Percentiles rank a stretch among this genome's conserved stretches.
Evolutionary conservation across 2,113 vertebrate species (phyloP).

Genomic region (Pimephales promelas): DNA sequence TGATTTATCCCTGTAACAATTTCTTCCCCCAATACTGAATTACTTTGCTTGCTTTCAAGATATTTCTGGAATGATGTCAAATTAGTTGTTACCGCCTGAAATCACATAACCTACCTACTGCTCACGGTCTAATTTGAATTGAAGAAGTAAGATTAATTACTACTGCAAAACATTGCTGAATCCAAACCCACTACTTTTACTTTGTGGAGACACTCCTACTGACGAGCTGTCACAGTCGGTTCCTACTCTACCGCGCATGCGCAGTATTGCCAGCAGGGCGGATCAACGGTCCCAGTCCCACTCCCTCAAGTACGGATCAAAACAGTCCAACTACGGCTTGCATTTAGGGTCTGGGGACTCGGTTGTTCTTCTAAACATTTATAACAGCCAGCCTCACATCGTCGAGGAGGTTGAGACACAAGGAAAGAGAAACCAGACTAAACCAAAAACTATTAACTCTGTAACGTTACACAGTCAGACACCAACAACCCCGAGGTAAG

Average conservation of each 20-base stretch:
- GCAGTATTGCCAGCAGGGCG: not conserved
- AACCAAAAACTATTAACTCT: not conserved
- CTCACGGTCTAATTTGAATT: too few relatives aligned
- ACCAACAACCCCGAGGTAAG: not conserved
- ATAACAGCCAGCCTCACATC: not conserved
- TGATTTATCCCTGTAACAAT: not conserved
- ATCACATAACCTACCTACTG: too few relatives aligned
- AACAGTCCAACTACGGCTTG: too few relatives aligned
- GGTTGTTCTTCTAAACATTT: not conserved
- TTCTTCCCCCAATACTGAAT: not conserved
- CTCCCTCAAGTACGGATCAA: not conserved
- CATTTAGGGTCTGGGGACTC: not conserved
- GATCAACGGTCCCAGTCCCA: not conserved
- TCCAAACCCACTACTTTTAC: too few relatives aligned
- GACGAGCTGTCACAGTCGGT: not conserved
- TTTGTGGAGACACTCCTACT: not conserved
- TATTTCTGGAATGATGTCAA: too few relatives aligned
- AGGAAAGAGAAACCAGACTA: not conserved
- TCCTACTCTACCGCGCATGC: conserved; percentile 7
- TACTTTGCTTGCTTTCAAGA: not conserved
- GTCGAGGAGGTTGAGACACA: not conserved
- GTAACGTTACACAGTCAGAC: not conserved
- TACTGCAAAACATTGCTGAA: too few relatives aligned
- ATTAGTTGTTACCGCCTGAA: too few relatives aligned
- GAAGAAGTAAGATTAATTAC: too few relatives aligned